A percentile compares a stretch with the other conserved stretches of the same genome.
Conservation (phyloP, 2,113 vertebrate species). For the Rhegmatorhina hoffmannsi region DNA sequence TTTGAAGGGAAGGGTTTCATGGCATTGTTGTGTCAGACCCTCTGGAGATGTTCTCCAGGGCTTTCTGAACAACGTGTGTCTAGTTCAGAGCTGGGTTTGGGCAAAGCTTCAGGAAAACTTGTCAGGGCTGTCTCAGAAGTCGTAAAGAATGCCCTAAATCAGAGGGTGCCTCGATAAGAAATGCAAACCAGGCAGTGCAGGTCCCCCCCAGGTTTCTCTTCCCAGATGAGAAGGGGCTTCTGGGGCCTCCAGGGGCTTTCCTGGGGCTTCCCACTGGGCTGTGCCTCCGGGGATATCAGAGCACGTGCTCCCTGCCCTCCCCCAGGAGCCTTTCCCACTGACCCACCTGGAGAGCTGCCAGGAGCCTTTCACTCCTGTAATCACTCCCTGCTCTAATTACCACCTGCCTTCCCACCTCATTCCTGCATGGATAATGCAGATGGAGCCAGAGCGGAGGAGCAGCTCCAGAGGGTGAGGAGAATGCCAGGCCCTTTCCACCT, state of each 20-base stretch:
- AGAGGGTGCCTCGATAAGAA: background rate
- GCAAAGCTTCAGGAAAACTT: background rate
- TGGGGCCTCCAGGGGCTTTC: rapidly evolving
- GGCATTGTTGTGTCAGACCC: too few species aligned
- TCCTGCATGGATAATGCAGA: background rate
- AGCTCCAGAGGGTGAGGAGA: background rate
- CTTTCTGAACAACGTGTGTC: rapidly evolving
- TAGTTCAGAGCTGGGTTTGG: background rate
- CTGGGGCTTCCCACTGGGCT: background rate
- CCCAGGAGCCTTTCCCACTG: background rate
- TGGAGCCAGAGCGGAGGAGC: background rate
- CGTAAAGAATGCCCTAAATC: background rate
- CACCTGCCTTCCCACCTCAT: background rate
- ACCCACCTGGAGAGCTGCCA: conserved; percentile 16
- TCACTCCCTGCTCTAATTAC: background rate
- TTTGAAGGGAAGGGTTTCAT: background rate
- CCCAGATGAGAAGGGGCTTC: background rate
- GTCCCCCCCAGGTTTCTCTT: background rate
- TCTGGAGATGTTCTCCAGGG: background rate
- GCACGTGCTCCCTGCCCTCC: background rate
- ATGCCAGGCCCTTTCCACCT: background rate
- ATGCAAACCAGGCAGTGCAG: background rate
- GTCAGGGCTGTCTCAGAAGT: rapidly evolving
- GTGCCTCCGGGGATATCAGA: background rate
- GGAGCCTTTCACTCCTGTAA: background rate